Evolutionary conservation across 2,113 vertebrate genomes (phyloP), one percentile per base, ranked within the genome.

Genomic region (Mustela nigripes): DNA sequence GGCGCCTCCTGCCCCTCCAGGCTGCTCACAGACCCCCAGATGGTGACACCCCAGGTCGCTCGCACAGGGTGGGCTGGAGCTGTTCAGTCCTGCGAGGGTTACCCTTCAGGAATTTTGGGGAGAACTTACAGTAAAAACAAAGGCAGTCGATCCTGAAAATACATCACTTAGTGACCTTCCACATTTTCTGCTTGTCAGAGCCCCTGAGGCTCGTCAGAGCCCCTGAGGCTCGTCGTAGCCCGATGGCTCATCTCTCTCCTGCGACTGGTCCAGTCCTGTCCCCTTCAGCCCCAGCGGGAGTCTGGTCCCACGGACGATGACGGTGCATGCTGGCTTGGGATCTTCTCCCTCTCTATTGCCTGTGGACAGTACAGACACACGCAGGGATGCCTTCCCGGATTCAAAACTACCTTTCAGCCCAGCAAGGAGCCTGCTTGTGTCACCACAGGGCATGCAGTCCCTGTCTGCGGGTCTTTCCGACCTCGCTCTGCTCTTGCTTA

Each of bases 351-450:
- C 12, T 31, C 63, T 26, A 31, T 12, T 0, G 5, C 26, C 11
- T 28, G 2, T 14, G 28, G 28, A 2, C 63, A 31, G 63, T 28
- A 65, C 11, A 65, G 28, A 65, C 28, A 6, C 26, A 31, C 11
- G 1, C 28, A 31, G 28, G 63, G 63, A 14, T 12, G 63, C 28
- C 63, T 65, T 65, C 12, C 62, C 2, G 33, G 67, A 36, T 7
- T 16, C 33, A 19, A 19, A n/a, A 65, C 50, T 11, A 3, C 7
- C 12, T 0, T 9, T 18, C 56, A 6, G 5, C 31, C 9, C 91
- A 42, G 39, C 36, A 19, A 1, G 24, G 8, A 4, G 63, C 71
- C 28, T 5, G 2, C 76, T 14, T 0, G 0, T 0, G 0, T 48
- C 63, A 31, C 28, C 12, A 5, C 63, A 31, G 28, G 63, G 63